Evolutionary conservation across 64 coral and sea anemone genomes (phyloP), one percentile per base, ranked within the genome.

Genomic region (Pocillopora damicornis): DNA sequence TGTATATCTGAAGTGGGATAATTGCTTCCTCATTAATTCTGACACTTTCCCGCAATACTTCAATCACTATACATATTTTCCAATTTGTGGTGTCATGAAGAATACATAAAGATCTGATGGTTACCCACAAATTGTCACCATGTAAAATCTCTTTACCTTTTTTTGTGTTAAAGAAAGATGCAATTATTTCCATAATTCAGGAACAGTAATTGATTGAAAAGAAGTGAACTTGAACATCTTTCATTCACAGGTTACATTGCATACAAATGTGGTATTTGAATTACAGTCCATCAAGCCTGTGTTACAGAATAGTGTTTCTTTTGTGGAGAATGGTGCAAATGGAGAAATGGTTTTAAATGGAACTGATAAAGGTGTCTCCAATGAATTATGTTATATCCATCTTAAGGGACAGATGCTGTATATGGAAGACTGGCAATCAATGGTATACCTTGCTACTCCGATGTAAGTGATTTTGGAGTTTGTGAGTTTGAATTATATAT

Each of bases 331-430:
- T 37, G 75, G 74, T 14, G 0, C 42, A 64, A 92, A 92, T 73
- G 75, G 90, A 45, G 75, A 68, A 17, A 25, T 37, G 20, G 17
- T 67, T 9, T 77, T 61, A 51, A 89, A 89, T 74, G 78, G 64
- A 14, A 75, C 61, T 1, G 35, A 76, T 51, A 26, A 20, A 7
- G 73, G 77, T 9, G 56, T 22, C n/a, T 1, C 59, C 23, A 26
- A 35, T n/a, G n/a, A 89, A 15, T 73, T 83, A 11, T 87, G 88
- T 56, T 64, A 51, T 25, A 93, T 96, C 60, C 94, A 96, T 35
- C 88, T 96, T 15, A 96, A 96, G 38, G 94, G 94, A 2, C 94
- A 96, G 60, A 96, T 96, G 94, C 51, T 96, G 61, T 88, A 82
- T 66, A 93, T 96, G 81, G 91, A 96, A 2, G 94, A 97, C 34